Evolutionary conservation across 2,888 invertebrate genomes (phyloP).

Genomic region (Cryptus armator): DNA sequence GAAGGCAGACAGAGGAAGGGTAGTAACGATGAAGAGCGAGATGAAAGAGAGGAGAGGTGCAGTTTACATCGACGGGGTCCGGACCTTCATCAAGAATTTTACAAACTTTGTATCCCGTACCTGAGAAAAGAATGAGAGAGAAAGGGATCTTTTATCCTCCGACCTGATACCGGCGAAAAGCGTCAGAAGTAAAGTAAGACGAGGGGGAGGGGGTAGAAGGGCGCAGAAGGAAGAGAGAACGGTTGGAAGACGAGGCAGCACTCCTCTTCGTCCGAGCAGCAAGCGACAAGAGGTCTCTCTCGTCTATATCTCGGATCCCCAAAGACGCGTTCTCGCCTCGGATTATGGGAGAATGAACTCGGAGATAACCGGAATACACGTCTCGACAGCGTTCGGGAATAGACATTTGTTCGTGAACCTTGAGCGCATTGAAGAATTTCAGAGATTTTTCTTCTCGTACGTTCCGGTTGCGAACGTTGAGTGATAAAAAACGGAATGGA

Average conservation of each 20-base stretch:
- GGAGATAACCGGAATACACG: constrained; percentile 37
- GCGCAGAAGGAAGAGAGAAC: no score
- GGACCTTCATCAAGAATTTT: constrained; percentile 49
- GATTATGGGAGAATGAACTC: constrained; percentile 38
- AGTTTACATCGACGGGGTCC: constrained; percentile 39
- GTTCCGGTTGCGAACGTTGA: neutral
- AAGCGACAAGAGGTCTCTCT: constrained; percentile 14
- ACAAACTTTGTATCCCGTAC: constrained; percentile 26
- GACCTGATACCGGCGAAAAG: constrained; percentile 27
- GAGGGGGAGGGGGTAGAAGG: neutral
- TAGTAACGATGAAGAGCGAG: constrained; percentile 15
- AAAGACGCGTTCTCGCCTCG: constrained; percentile 31
- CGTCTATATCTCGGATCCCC: constrained; percentile 27
- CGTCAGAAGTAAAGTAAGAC: neutral
- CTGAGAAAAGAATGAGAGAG: constrained; percentile 17
- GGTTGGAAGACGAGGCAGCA: neutral
- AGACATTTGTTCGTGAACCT: constrained; percentile 28
- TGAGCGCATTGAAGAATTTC: neutral
- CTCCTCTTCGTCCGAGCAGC: constrained; percentile 37
- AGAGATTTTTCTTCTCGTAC: neutral
- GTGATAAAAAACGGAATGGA: neutral
- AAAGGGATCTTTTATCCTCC: constrained; percentile 16
- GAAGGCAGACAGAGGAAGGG: constrained; percentile 6
- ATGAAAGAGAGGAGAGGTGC: constrained; percentile 28
- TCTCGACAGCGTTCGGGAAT: neutral